Base-by-base conservation (phyloP, 2,888 invertebrate species). In the Coenonympha glycerion region DNA sequence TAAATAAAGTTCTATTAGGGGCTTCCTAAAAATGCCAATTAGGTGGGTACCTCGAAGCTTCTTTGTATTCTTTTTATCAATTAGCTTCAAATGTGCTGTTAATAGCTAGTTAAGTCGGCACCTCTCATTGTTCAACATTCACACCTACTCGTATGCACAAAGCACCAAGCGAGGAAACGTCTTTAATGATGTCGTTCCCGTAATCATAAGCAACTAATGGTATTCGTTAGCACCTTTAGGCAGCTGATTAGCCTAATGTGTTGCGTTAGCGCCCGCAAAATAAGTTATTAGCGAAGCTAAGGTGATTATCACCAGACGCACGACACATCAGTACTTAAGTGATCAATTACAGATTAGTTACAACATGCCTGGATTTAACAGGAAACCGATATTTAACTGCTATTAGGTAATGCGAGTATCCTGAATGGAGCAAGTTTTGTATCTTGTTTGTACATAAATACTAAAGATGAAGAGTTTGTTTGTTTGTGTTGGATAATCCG, bases 221-320 rank as follows among this genome's bases (percentile, higher is more conserved):
- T 54, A 19, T 50, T 47, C 36, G 21, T 52, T 46, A 52, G 37
- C 48, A 52, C 48, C 45, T 46, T 5, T 24, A 36, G 45, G 36
- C 26, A 36, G 49, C 37, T 49, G 46, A 55, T 55, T 52, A 37
- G 44, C 34, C 40, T 49, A 44, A 50, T 45, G 44, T 30, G 50
- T 37, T 47, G 19, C 30, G 37, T 50, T 50, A 47, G 39, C 50
- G 22, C 28, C 37, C 33, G 26, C 30, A 40, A 37, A 50, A 44
- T 45, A 39, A 46, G 21, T 44, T 49, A 49, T 44, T 49, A 45
- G 45, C 45, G 34, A 3, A 22, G 36, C 36, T 44, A 30, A 36
- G 31, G n/a, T 47, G 34, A 22, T 42, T 26, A 47, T 47, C 37
- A 47, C 28, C n/a, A 13, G n/a, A n/a, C 19, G 16, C 47, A 33